Percentiles rank a stretch among this genome's conserved stretches.
Conservation (phyloP, 2,113 vertebrate genomes). For the Philantomba maxwellii region DNA sequence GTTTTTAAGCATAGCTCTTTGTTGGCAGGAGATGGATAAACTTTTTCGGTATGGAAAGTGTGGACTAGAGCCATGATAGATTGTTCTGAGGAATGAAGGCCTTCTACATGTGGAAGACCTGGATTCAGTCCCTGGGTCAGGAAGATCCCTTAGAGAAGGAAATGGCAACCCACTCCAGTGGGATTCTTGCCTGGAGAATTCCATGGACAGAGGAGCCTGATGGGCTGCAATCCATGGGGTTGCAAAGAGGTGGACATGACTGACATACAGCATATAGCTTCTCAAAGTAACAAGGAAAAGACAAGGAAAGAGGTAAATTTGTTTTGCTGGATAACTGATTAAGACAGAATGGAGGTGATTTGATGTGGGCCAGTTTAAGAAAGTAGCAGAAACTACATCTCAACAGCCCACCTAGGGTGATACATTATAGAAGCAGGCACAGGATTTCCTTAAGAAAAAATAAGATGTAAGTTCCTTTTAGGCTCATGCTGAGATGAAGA, state of each 20-base stretch:
- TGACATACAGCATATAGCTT: not conserved
- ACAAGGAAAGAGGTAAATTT: not conserved
- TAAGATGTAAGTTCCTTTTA: not conserved
- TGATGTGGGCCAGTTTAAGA: not conserved
- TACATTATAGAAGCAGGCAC: not conserved
- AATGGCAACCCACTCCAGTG: not conserved
- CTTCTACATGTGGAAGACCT: not conserved
- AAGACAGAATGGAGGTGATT: not conserved
- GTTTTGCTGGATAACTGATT: not conserved
- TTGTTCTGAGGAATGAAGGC: not conserved
- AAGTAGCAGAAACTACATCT: not conserved
- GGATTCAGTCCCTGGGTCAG: not conserved
- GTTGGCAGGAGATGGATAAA: not conserved
- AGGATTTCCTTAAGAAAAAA: not conserved
- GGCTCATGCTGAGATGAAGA: not conserved
- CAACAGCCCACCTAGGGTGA: not conserved
- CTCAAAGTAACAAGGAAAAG: not conserved
- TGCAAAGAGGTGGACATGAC: not conserved
- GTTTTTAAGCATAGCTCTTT: not conserved
- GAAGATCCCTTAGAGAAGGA: not conserved
- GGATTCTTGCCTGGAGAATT: not conserved
- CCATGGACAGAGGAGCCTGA: not conserved
- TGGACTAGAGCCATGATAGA: not conserved
- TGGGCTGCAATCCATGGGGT: not conserved
- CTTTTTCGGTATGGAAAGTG: not conserved